Evolutionary conservation across 2,888 invertebrate species (phyloP).

Genomic region (Crocallis elinguaria): DNA sequence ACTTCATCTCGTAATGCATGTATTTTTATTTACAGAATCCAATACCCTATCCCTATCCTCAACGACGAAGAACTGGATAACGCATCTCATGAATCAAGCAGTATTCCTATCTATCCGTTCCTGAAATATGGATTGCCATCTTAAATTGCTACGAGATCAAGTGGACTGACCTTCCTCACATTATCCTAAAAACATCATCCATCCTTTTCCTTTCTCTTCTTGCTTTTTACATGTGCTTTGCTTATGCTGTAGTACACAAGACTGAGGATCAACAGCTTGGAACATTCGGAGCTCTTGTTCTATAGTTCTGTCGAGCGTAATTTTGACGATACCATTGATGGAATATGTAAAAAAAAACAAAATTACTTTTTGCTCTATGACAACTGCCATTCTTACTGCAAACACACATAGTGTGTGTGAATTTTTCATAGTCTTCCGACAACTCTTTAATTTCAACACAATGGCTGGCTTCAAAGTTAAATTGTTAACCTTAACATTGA

Average conservation of each 20-base stretch:
- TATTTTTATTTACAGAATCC: constrained; percentile 19
- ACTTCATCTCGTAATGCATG: constrained; percentile 1
- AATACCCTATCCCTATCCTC: constrained; percentile 10
- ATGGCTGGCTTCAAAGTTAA: constrained; percentile 59
- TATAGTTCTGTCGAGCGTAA: too few relatives aligned
- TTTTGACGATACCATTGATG: too few relatives aligned
- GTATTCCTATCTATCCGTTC: not conserved
- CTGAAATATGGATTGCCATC: not conserved
- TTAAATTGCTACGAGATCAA: not conserved
- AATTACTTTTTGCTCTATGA: too few relatives aligned
- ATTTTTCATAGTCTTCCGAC: not conserved
- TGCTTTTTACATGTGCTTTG: too few relatives aligned
- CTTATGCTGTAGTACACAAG: too few relatives aligned
- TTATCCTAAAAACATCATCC: too few relatives aligned
- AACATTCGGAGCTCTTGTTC: too few relatives aligned
- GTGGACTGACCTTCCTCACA: not conserved
- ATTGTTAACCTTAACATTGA: constrained; percentile 39
- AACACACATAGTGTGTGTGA: not conserved
- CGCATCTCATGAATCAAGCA: constrained; percentile 10
- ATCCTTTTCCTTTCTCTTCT: too few relatives aligned
- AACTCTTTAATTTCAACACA: not conserved
- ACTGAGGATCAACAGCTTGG: too few relatives aligned
- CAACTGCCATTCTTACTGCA: too few relatives aligned
- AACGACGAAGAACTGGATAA: constrained; percentile 31
- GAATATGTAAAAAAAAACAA: too few relatives aligned